These are phyloP conservation scores for Epinephelus malabaricus DNA, from an alignment of 2,797 vertebrate species.

Conservation along the genomic window DNA sequence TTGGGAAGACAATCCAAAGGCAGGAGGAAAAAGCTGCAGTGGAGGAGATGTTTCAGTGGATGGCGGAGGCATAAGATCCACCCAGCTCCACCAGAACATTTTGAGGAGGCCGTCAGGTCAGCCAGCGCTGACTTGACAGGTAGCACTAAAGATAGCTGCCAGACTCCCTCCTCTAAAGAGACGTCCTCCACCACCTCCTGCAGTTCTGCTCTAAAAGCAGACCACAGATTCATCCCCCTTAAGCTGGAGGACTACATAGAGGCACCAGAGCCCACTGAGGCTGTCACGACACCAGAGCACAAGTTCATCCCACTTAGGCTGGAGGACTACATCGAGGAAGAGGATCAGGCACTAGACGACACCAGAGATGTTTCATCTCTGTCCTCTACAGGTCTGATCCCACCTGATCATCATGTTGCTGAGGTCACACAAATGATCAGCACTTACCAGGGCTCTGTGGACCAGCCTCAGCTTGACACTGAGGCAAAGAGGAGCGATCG, in stretches of 20 bases:
- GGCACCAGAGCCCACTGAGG: no score
- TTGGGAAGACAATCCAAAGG: neutral
- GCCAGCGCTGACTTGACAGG: slow-evolving; percentile 1
- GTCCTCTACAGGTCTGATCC: neutral
- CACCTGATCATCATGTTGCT: no score
- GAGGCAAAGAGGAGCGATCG: neutral
- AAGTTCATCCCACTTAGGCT: neutral
- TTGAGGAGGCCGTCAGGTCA: neutral
- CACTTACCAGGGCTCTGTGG: neutral
- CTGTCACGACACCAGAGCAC: no score
- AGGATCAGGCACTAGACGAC: neutral
- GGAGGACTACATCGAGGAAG: neutral
- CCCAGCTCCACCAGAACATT: neutral
- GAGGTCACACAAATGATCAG: neutral
- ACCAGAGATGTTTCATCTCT: neutral
- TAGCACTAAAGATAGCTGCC: neutral
- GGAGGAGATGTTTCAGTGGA: neutral
- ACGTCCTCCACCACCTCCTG: neutral
- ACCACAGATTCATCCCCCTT: no score
- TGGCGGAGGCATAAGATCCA: neutral
- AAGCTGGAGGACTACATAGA: neutral
- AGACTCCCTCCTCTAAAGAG: neutral
- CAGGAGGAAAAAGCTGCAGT: neutral
- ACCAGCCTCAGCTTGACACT: neutral
- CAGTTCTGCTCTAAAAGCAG: no score